Percentiles rank a stretch among this genome's conserved stretches.
Conservation (phyloP, 1,140 invertebrate genomes). For the Chlorops oryzae region DNA sequence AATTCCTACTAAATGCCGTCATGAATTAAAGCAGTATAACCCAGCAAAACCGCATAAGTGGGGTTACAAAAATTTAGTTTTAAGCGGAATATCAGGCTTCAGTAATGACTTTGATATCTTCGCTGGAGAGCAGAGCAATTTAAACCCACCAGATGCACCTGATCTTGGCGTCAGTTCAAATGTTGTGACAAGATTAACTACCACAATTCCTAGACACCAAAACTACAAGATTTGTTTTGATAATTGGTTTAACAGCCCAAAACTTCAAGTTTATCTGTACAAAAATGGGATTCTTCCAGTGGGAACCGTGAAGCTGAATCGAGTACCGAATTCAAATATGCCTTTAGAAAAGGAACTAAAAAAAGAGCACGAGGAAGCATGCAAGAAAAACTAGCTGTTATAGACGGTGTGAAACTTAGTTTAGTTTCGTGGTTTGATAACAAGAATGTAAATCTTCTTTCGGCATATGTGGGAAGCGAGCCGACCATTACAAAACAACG, state of each 20-base stretch:
- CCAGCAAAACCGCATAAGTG: slow-evolving; percentile 39
- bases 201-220: slow-evolving; percentile 23
- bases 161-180: slow-evolving; percentile 34
- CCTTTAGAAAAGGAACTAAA: slow-evolving; percentile 30
- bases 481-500: too few relatives aligned
- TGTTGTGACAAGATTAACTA: slow-evolving; percentile 27
- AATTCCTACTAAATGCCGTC: slow-evolving; percentile 32
- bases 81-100: slow-evolving; percentile 35
- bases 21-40: slow-evolving; percentile 29
- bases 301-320: slow-evolving; percentile 44
- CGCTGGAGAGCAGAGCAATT: slow-evolving; percentile 33
- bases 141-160: slow-evolving; percentile 17
- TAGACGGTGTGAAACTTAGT: slow-evolving; percentile 30
- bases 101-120: too few relatives aligned
- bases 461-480: too few relatives aligned
- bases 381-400: slow-evolving; percentile 22
- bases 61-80: slow-evolving; percentile 36
- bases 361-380: slow-evolving; percentile 23
- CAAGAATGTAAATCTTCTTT: too few relatives aligned
- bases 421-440: too few relatives aligned
- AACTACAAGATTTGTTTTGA: slow-evolving; percentile 45
- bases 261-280: slow-evolving; percentile 30
- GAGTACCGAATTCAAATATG: slow-evolving; percentile 32
- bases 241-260: slow-evolving; percentile 41
- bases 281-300: slow-evolving; percentile 40